A percentile compares a stretch with the other conserved stretches of the same genome.
These are phyloP conservation scores for Diabrotica virgifera DNA, from an alignment of 1,140 invertebrate species.

Conservation along the genomic window DNA sequence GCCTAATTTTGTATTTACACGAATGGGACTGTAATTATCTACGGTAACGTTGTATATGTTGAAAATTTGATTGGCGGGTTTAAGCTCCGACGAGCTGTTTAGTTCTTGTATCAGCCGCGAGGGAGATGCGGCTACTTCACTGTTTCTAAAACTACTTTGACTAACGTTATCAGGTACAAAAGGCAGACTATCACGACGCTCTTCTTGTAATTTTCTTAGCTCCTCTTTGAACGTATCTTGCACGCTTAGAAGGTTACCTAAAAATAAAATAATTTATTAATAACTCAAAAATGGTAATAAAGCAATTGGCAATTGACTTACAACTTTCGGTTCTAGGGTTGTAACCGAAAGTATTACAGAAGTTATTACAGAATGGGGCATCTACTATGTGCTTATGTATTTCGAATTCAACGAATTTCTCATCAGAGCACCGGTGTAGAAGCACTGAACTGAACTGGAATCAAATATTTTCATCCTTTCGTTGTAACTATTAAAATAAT, in stretches of 20 bases:
- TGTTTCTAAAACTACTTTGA: slow-evolving; percentile 26
- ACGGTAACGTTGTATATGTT: slow-evolving; percentile 46
- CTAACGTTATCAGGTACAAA: slow-evolving; percentile 47
- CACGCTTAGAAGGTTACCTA: slow-evolving; percentile 51
- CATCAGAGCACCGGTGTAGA: no score
- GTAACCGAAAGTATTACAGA: no score
- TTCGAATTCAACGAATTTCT: no score
- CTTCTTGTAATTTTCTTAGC: slow-evolving; percentile 53
- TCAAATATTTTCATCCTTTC: no score
- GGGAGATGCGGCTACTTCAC: background rate
- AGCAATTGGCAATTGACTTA: no score
- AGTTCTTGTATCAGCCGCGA: slow-evolving; percentile 38
- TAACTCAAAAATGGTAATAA: no score
- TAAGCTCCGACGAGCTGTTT: slow-evolving; percentile 39
- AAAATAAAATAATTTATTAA: background rate
- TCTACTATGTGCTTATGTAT: no score
- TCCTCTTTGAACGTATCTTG: slow-evolving; percentile 57
- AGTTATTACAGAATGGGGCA: no score
- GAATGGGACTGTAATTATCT: slow-evolving; percentile 33
- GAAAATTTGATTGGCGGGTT: slow-evolving; percentile 44
- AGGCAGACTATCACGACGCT: slow-evolving; percentile 45
- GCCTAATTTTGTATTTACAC: slow-evolving; percentile 29
- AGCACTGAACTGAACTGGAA: no score
- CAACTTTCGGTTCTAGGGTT: no score
- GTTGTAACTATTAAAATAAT: no score